phyloP scores from a whole-genome alignment of 2,888 invertebrate species.

The Cyclophora punctaria region DNA sequence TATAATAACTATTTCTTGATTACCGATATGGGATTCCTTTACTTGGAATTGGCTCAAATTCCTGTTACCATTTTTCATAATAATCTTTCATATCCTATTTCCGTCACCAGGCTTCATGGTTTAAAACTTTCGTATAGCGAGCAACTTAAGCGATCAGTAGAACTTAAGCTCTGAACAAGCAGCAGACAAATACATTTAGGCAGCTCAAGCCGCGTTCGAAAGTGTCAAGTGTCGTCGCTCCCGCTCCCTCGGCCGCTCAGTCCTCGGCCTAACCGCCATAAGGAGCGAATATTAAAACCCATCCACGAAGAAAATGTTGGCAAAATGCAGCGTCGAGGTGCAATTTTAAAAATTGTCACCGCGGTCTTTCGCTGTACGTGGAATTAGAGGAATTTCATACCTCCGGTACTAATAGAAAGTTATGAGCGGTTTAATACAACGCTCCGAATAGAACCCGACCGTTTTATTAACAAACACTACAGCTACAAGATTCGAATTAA shows the following conservation, averaged over 20 bases:
- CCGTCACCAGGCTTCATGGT: no score
- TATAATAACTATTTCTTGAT: no score
- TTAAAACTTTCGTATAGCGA: no score
- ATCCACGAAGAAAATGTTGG: slow-evolving; percentile 24
- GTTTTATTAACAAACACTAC: not conserved
- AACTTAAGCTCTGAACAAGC: no score
- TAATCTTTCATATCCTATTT: no score
- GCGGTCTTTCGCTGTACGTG: slow-evolving; percentile 1
- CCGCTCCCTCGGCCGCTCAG: not conserved
- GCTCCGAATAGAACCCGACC: not conserved
- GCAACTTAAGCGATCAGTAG: no score
- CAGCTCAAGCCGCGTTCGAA: no score
- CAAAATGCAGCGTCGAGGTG: slow-evolving; percentile 18
- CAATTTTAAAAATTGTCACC: slow-evolving; percentile 30
- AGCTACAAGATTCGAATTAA: no score
- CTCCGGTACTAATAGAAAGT: slow-evolving; percentile 12
- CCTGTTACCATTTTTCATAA: no score
- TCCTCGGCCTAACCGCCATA: slow-evolving; percentile 2
- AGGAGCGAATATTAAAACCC: slow-evolving; percentile 35
- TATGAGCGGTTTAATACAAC: not conserved
- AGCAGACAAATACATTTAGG: no score
- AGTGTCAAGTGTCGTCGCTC: slow-evolving; percentile 1
- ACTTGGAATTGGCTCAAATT: no score
- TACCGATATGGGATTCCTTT: no score
- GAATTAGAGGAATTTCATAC: slow-evolving; percentile 21